A percentile compares a stretch with the other conserved stretches of the same genome.
These are phyloP conservation scores for Ectropis grisescens DNA, from an alignment of 1,140 invertebrate species.

Conservation along the genomic window DNA sequence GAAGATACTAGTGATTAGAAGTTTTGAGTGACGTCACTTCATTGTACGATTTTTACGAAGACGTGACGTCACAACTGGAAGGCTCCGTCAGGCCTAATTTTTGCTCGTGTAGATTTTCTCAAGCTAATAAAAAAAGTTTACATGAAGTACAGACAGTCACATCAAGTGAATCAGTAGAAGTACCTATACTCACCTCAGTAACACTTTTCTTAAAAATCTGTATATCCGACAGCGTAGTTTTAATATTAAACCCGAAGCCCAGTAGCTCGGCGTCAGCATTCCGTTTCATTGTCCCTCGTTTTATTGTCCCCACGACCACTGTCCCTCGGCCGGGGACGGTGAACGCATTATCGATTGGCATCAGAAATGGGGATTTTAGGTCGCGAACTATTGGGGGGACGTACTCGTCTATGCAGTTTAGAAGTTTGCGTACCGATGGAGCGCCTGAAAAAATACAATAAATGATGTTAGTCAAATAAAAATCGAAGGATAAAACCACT, in stretches of 20 bases:
- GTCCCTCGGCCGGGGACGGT: conserved; percentile 85
- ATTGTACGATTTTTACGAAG: too few relatives aligned
- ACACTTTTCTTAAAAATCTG: conserved; percentile 81
- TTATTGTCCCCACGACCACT: conserved; percentile 89
- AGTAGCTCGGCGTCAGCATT: conserved; percentile 81
- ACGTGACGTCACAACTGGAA: too few relatives aligned
- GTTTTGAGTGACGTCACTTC: too few relatives aligned
- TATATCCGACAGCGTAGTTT: conserved; percentile 81
- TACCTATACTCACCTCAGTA: conserved; percentile 65
- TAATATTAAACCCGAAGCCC: conserved; percentile 81
- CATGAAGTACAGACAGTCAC: too few relatives aligned
- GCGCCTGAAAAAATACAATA: conserved; percentile 72
- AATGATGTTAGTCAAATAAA: too few relatives aligned
- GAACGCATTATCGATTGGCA: conserved; percentile 88
- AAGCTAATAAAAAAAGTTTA: too few relatives aligned
- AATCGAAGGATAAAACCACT: too few relatives aligned
- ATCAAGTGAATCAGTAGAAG: too few relatives aligned
- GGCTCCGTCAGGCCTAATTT: too few relatives aligned
- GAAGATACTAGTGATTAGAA: too few relatives aligned
- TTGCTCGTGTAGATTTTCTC: too few relatives aligned
- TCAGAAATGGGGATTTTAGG: conserved; percentile 81
- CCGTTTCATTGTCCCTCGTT: conserved; percentile 78
- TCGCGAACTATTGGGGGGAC: conserved; percentile 84
- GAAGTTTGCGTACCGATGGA: conserved; percentile 79
- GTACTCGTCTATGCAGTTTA: conserved; percentile 84